Evolutionary conservation across 2,797 vertebrate genomes (phyloP).

Genomic region (Coregonus suidteri): DNA sequence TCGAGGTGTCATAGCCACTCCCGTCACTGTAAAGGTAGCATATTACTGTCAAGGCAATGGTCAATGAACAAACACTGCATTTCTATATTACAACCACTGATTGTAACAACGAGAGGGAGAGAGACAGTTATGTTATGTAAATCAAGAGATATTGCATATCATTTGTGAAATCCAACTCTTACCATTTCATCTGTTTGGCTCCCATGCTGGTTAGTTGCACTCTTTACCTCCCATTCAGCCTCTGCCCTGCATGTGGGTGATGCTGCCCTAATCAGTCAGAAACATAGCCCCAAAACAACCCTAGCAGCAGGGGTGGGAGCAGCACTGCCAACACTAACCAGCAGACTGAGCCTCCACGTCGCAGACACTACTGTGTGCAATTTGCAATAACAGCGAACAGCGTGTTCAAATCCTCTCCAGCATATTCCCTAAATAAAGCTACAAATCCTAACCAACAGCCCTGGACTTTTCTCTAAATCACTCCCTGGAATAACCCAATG

Average conservation of each 20-base stretch:
- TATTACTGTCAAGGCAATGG: neutral
- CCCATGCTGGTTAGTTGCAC: slow-evolving; percentile 73
- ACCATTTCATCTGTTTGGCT: slow-evolving; percentile 85
- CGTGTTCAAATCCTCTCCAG: slow-evolving; percentile 64
- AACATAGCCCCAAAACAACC: slow-evolving; percentile 66
- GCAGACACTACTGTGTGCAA: slow-evolving; percentile 68
- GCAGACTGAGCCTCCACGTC: slow-evolving; percentile 65
- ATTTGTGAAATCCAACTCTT: slow-evolving; percentile 49
- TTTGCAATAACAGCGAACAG: slow-evolving; percentile 59
- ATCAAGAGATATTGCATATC: neutral
- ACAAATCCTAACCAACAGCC: slow-evolving; percentile 60
- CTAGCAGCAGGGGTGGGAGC: slow-evolving; percentile 61
- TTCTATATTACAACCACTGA: neutral
- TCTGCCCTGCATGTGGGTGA: slow-evolving; percentile 63
- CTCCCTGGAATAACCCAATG: slow-evolving; percentile 38
- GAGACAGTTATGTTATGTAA: neutral
- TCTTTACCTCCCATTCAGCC: slow-evolving; percentile 68
- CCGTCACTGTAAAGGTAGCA: neutral
- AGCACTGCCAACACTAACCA: slow-evolving; percentile 45
- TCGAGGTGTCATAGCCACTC: neutral
- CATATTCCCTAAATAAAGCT: slow-evolving; percentile 59
- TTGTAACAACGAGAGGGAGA: neutral
- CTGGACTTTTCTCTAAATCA: slow-evolving; percentile 53
- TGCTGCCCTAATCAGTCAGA: slow-evolving; percentile 68
- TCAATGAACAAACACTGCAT: neutral